These are phyloP conservation scores for Streptopelia turtur DNA, from an alignment of 2,797 vertebrate genomes.

Conservation along the genomic window DNA sequence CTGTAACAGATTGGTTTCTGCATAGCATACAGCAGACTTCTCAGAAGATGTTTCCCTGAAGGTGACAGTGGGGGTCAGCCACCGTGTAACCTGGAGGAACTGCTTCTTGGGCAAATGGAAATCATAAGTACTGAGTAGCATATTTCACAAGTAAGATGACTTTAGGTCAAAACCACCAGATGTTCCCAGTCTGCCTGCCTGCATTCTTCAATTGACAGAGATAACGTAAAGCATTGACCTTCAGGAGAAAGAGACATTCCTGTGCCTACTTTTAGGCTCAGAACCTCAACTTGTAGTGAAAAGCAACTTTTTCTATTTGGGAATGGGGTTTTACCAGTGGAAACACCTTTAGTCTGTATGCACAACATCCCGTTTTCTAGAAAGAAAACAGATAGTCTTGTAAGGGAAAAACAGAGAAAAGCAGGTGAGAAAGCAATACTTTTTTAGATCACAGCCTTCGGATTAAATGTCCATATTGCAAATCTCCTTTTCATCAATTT, in stretches of 20 bases:
- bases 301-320: background rate
- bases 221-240: background rate
- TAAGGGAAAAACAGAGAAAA: background rate
- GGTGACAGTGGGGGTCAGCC: slow-evolving; percentile 1
- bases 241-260: background rate
- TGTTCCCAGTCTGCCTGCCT: background rate
- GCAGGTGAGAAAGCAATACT: background rate
- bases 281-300: background rate
- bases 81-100: background rate
- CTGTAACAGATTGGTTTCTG: background rate
- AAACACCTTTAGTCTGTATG: background rate
- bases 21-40: background rate
- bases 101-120: background rate
- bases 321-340: background rate
- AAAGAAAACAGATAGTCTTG: background rate
- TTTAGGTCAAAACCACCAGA: background rate
- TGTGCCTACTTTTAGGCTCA: background rate
- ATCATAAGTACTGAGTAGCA: background rate
- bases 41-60: background rate
- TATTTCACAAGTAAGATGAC: background rate
- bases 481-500: background rate
- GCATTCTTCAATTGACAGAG: background rate
- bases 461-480: background rate
- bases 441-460: background rate
- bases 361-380: background rate